Evolutionary conservation across 2,797 vertebrate genomes (phyloP), one percentile per base, ranked within the genome.

Genomic region (Callimico goeldii): DNA sequence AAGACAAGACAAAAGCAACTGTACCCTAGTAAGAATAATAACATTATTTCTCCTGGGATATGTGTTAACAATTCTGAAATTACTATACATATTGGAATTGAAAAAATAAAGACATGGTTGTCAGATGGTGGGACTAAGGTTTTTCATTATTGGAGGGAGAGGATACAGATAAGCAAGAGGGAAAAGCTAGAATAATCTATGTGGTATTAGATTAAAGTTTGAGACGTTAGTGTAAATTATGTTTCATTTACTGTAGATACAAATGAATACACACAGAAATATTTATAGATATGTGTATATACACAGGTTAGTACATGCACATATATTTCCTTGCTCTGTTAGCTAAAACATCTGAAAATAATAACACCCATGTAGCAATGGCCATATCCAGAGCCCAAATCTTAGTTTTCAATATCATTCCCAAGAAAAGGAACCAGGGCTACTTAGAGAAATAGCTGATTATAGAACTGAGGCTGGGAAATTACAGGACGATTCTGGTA

Each of bases 331-430:
- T 87, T 93, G 24, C 20, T 87, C 14, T 87, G 22, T 92, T 24
- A 82, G 48, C 10, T 86, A n/a, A 58, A 41, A 92, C 12, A 9
- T 61, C 73, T 85, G 79, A 75, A 92, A 88, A 91, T 95, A 88
- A 84, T 0, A 4, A 58, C 5, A 67, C 12, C 52, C 14, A 7
- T 33, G 11, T 58, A 80, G 24, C 41, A 88, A 36, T 92, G 61
- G 94, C 4, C 17, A 84, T 3, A 80, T 15, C 13, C 20, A 80
- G 14, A 80, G 46, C 39, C 81, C 28, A 58, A 9, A 84, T 90
- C 30, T 81, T 81, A 33, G 30, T 76, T 90, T 90, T 36, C 14
- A 61, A 55, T 81, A 33, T 41, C 46, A 83, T 80, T 15, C 2
- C n/a, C 9, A 28, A 61, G 39, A 52, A 75, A 89, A 81, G 64